phyloP scores from a whole-genome alignment of 2,113 vertebrate genomes.

The Gymnobelideus leadbeateri region DNA sequence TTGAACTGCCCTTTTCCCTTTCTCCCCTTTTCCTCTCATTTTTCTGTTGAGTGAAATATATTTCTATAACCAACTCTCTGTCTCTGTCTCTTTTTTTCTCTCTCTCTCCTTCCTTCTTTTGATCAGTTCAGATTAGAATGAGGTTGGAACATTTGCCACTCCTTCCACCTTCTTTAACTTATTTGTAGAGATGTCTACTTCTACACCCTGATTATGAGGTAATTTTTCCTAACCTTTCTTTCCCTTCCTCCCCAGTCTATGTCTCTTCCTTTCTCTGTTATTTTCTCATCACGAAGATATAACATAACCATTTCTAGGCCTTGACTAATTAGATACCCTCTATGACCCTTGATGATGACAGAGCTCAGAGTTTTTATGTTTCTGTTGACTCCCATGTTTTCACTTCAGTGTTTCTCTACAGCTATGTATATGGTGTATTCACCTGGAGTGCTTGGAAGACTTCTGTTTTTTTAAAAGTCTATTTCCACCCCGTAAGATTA shows the following conservation, averaged over 20 bases:
- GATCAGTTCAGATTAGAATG: not conserved
- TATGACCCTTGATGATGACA: not conserved
- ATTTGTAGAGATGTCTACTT: not conserved
- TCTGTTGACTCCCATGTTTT: not conserved
- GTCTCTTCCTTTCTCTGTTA: not conserved
- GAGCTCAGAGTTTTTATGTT: not conserved
- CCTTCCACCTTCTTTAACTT: not conserved
- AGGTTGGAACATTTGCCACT: not conserved
- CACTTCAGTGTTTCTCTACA: not conserved
- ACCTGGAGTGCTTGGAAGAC: not conserved
- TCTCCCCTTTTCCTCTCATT: not conserved
- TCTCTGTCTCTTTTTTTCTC: no score
- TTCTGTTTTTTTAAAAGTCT: not conserved
- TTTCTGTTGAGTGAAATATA: not conserved
- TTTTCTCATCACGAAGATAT: not conserved
- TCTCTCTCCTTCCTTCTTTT: not conserved
- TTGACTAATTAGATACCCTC: no score
- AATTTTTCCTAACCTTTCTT: not conserved
- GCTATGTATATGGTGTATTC: not conserved
- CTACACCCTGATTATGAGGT: not conserved
- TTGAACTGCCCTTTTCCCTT: not conserved
- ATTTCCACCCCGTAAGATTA: not conserved
- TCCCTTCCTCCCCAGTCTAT: not conserved
- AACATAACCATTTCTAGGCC: not conserved
- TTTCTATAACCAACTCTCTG: not conserved